Conservation (phyloP, 2,797 vertebrate species). For the Thamnophis elegans region DNA sequence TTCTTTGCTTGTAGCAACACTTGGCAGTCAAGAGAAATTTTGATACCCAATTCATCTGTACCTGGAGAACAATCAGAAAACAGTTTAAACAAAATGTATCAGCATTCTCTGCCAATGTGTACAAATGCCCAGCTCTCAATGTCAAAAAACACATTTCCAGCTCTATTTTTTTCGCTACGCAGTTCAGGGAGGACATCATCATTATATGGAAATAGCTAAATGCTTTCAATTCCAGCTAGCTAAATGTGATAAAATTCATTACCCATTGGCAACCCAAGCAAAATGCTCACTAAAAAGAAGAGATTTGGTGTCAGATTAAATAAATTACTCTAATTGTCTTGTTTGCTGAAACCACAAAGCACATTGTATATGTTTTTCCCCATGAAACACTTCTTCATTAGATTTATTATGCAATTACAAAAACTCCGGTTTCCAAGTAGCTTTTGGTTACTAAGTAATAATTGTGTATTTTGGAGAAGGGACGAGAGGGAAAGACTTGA, state of each 20-base stretch:
- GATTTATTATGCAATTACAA: neutral
- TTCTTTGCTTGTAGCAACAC: slow-evolving; percentile 87
- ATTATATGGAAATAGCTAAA: neutral
- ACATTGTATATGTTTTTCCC: neutral
- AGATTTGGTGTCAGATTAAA: neutral
- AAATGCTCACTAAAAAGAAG: neutral
- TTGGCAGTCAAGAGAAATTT: slow-evolving; percentile 89
- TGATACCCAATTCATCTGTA: slow-evolving; percentile 83
- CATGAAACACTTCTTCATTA: neutral
- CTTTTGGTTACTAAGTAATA: slow-evolving; percentile 12
- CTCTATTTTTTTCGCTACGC: neutral
- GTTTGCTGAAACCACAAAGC: neutral
- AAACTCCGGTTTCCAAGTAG: neutral
- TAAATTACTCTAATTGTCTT: neutral
- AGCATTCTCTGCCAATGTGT: neutral
- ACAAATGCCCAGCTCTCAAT: neutral
- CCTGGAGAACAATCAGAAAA: slow-evolving; percentile 67
- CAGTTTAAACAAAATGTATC: neutral
- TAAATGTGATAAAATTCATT: neutral
- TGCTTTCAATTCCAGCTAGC: neutral
- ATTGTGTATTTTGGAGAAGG: slow-evolving; percentile 1
- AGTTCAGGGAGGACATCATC: neutral
- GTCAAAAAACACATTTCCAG: neutral
- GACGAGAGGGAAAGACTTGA: neutral
- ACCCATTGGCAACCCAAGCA: neutral